Percentiles rank a stretch among this genome's conserved stretches.
phyloP scores from a whole-genome alignment of 2,113 vertebrate species.

The Seriola quinqueradiata region DNA sequence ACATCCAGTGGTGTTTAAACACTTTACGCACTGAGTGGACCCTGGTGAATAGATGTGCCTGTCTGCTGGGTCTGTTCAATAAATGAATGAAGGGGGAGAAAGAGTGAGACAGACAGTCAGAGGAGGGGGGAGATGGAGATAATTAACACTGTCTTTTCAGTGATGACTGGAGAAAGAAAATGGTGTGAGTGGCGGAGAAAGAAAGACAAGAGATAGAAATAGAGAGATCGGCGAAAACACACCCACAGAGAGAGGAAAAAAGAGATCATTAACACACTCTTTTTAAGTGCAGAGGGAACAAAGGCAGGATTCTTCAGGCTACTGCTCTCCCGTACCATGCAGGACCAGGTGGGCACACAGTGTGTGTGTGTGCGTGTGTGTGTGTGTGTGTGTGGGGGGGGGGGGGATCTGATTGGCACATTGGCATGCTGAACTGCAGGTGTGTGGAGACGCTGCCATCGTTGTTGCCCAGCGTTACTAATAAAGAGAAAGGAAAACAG shows the following conservation, averaged over 20 bases:
- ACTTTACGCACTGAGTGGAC: slow-evolving; percentile 71
- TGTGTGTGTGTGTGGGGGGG: neutral
- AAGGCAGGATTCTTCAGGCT: slow-evolving; percentile 74
- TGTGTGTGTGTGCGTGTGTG: slow-evolving; percentile 30
- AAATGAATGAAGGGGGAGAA: slow-evolving; percentile 47
- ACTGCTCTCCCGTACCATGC: slow-evolving; percentile 52
- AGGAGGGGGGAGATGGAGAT: slow-evolving; percentile 29
- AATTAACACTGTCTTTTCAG: slow-evolving; percentile 69
- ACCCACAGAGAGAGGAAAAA: slow-evolving; percentile 11
- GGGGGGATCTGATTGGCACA: slow-evolving; percentile 50
- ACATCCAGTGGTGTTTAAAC: slow-evolving; percentile 71
- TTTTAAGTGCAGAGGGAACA: slow-evolving; percentile 70
- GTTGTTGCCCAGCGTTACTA: slow-evolving; percentile 67
- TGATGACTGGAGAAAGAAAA: slow-evolving; percentile 40
- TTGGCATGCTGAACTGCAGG: slow-evolving; percentile 66
- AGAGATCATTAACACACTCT: slow-evolving; percentile 72
- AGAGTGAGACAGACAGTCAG: slow-evolving; percentile 5
- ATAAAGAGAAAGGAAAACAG: slow-evolving; percentile 62
- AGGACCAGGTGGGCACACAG: slow-evolving; percentile 67
- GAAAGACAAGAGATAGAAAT: slow-evolving; percentile 32
- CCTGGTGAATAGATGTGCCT: slow-evolving; percentile 74
- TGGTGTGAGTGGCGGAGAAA: slow-evolving; percentile 19
- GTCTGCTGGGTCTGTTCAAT: slow-evolving; percentile 67
- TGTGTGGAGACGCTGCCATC: slow-evolving; percentile 60
- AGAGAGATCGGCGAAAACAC: slow-evolving; percentile 36